These are phyloP conservation scores for Vannuccia rotundouncinata DNA, from an alignment of 2,888 invertebrate genomes.

Conservation along the genomic window DNA sequence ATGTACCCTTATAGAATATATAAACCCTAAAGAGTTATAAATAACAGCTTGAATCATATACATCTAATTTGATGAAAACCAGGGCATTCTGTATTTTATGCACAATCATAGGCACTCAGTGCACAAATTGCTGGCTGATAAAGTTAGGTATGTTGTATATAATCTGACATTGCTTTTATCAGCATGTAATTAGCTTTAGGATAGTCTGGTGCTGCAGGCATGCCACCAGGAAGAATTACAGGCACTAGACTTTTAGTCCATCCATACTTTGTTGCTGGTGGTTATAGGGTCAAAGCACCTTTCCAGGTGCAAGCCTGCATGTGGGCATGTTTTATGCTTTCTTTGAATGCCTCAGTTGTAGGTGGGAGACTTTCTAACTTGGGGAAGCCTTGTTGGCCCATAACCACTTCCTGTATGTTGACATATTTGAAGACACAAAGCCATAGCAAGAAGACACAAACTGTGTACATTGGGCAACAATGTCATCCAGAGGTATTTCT, in stretches of 20 bases:
- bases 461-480: conserved; percentile 3
- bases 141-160: no score
- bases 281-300: not conserved
- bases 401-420: not conserved
- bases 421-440: conserved; percentile 7
- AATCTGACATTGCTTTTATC: no score
- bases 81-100: no score
- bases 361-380: not conserved
- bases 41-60: no score
- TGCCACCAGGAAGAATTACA: not conserved
- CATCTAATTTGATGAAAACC: no score
- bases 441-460: conserved; percentile 26
- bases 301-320: not conserved
- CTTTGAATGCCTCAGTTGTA: not conserved
- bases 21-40: no score
- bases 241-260: not conserved
- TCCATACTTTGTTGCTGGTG: not conserved
- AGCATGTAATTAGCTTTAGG: not conserved
- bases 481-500: conserved; percentile 17
- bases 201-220: not conserved
- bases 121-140: no score
- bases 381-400: not conserved
- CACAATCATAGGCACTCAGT: no score
- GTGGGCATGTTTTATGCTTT: not conserved
- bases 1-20: no score